Conservation (phyloP, 2,888 invertebrate genomes). For the Acrobasis consociella region DNA sequence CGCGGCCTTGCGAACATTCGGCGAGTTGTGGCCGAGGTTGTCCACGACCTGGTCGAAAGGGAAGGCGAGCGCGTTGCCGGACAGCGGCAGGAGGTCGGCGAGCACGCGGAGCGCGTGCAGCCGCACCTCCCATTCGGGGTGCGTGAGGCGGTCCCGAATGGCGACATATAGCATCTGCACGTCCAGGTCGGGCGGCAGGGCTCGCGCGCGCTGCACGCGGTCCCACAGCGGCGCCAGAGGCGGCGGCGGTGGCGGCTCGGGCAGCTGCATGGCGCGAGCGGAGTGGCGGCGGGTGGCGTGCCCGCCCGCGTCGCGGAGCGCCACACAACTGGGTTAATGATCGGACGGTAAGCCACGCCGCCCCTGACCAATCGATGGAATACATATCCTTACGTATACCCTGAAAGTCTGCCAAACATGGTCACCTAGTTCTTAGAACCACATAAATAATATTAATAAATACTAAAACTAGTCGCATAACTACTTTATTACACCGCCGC, state of each 20-base stretch:
- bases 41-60: slow-evolving; percentile 89
- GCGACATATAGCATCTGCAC: slow-evolving; percentile 86
- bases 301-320: slow-evolving; percentile 74
- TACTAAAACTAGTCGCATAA: neutral
- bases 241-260: slow-evolving; percentile 74
- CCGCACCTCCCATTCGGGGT: slow-evolving; percentile 93
- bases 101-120: slow-evolving; percentile 91
- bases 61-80: slow-evolving; percentile 86
- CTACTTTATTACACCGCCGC: too few relatives aligned
- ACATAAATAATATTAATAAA: neutral
- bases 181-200: slow-evolving; percentile 87
- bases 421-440: slow-evolving; percentile 15
- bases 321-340: slow-evolving; percentile 81
- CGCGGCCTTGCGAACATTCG: slow-evolving; percentile 91
- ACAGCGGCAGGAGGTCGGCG: slow-evolving; percentile 89
- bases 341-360: slow-evolving; percentile 75
- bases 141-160: slow-evolving; percentile 87
- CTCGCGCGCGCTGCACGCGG: slow-evolving; percentile 88
- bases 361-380: slow-evolving; percentile 79
- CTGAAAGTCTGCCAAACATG: slow-evolving; percentile 11
- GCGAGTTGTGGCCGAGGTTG: slow-evolving; percentile 91
- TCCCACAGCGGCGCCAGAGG: slow-evolving; percentile 93
- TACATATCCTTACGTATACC: slow-evolving; percentile 35
- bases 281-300: slow-evolving; percentile 56
- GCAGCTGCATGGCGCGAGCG: slow-evolving; percentile 72